phyloP scores from a whole-genome alignment of 2,888 invertebrate genomes.

The Cremastinae sp. region DNA sequence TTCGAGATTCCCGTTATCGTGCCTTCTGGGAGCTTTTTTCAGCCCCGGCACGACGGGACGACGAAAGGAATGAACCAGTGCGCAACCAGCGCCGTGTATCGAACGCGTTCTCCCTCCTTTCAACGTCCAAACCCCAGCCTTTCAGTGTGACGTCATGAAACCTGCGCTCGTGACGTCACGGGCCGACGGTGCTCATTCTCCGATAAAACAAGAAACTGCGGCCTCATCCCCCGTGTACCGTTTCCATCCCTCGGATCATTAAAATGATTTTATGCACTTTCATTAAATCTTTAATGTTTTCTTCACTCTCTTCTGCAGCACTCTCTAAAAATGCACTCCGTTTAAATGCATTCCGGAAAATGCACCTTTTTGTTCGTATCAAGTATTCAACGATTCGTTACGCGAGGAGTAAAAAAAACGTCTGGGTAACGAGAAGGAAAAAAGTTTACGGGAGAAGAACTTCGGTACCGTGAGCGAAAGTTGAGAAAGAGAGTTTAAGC shows the following conservation, averaged over 20 bases:
- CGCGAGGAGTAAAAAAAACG: too few relatives aligned
- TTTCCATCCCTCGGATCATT: too few relatives aligned
- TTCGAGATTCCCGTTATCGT: slow-evolving; percentile 37
- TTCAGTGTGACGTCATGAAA: slow-evolving; percentile 74
- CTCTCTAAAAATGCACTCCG: background rate
- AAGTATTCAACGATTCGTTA: too few relatives aligned
- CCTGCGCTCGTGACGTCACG: slow-evolving; percentile 73
- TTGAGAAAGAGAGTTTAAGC: too few relatives aligned
- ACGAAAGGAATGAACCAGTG: slow-evolving; percentile 51
- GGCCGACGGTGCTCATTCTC: slow-evolving; percentile 38
- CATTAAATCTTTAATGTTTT: background rate
- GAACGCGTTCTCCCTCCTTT: slow-evolving; percentile 68
- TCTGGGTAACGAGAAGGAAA: too few relatives aligned
- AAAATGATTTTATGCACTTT: background rate
- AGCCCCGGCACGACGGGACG: slow-evolving; percentile 26
- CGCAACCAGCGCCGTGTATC: slow-evolving; percentile 69
- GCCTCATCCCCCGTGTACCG: background rate
- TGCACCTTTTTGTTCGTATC: background rate
- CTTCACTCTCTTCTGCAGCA: background rate
- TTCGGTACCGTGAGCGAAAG: too few relatives aligned
- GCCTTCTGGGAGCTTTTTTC: slow-evolving; percentile 39
- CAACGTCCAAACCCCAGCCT: slow-evolving; percentile 17
- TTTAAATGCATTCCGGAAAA: background rate
- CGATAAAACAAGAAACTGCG: slow-evolving; percentile 19
- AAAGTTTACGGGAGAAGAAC: too few relatives aligned